A percentile compares a stretch with the other conserved stretches of the same genome.
These are phyloP conservation scores for Danio choprae DNA, from an alignment of 2,797 vertebrate genomes.

Conservation along the genomic window DNA sequence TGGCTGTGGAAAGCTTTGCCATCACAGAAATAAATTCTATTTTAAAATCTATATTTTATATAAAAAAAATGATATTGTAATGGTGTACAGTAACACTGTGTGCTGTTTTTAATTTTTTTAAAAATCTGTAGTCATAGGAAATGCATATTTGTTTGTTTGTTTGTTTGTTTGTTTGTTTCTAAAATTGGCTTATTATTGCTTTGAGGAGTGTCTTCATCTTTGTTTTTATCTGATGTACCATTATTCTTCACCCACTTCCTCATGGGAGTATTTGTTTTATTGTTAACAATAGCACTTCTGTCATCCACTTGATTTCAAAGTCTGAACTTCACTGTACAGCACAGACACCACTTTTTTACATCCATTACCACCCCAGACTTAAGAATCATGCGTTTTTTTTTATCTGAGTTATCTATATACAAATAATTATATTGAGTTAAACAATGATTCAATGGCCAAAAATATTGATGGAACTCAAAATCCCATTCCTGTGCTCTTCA, in stretches of 20 bases:
- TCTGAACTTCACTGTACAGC: not conserved
- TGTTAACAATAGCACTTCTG: conserved; percentile 10
- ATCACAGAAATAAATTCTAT: not conserved
- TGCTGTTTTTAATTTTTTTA: no score
- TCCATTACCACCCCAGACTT: not conserved
- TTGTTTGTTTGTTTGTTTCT: no score
- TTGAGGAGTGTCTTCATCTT: not conserved
- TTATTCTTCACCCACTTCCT: not conserved
- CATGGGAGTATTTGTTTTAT: conserved; percentile 10
- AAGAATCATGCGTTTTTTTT: not conserved
- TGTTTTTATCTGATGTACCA: not conserved
- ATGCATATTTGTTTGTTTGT: no score
- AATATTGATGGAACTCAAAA: conserved; percentile 6
- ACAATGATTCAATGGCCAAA: not conserved
- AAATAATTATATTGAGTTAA: not conserved
- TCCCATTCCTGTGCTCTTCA: not conserved
- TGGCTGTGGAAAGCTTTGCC: not conserved
- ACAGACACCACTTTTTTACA: not conserved
- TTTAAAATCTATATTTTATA: no score
- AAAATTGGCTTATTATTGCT: not conserved
- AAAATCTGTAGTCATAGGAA: no score
- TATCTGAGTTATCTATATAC: not conserved
- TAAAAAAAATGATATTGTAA: no score
- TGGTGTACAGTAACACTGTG: no score
- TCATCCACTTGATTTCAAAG: conserved; percentile 4